Evolutionary conservation across 2,888 invertebrate genomes (phyloP), one percentile per base, ranked within the genome.

Genomic region (Nipponacmea schrenckii): DNA sequence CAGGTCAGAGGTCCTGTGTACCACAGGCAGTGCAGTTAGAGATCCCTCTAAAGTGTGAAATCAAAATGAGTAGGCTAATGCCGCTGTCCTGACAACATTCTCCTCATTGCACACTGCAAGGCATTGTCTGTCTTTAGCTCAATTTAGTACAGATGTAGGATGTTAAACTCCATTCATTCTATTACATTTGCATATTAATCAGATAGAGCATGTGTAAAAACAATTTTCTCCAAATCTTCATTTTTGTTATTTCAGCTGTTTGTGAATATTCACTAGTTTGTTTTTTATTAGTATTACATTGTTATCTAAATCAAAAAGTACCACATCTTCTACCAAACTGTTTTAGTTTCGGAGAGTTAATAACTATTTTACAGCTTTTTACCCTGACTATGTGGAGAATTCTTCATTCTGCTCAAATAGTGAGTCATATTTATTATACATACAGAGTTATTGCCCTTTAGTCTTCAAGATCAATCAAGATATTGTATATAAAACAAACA

Each of bases 281-380:
- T 24, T 20, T 56, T 15, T 14, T 56, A 56, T 24, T 24, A 14
- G 2, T 24, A 15, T 3, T 56, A 56, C 12, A 2, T 56, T 2
- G 20, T 56, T 56, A 24, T 20, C 15, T 69, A 0, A 48, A 62
- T 46, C 24, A 62, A 31, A 62, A 48, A 44, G 44, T 71, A 31
- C 71, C 50, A 44, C 8, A 14, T 17, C 26, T 31, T 67, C 48
- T 71, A n/a, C 62, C 71, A 24, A 31, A 45, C 10, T 64, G 72
- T 66, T 72, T 72, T 64, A 69, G 69, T 26, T 62, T 72, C 1
- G 72, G 72, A 46, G 72, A 72, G 46, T 56, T 62, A 15, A 14
- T 39, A 5, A 65, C 69, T 20, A 62, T 69, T 10, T 27, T 65
- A 26, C 72, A 72, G 26, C 72, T 72, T n/a, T 14, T 66, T 4